Percentiles rank a stretch among this genome's conserved stretches.
Evolutionary conservation across 2,888 invertebrate species (phyloP).

Genomic region (Hirtodrosophila alboralis): DNA sequence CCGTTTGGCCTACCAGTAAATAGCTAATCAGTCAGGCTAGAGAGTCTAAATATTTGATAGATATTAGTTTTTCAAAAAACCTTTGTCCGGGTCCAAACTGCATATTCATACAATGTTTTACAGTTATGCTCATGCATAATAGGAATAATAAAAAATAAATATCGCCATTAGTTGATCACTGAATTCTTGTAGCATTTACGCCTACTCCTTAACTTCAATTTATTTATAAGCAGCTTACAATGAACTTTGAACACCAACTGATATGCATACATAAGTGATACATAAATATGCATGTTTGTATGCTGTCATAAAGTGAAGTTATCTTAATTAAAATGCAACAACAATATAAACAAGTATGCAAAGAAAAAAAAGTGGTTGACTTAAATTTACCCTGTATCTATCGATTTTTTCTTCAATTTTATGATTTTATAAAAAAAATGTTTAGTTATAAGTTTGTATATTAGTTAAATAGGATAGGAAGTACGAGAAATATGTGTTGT

Average conservation of each 20-base stretch:
- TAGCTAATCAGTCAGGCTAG: too few species aligned
- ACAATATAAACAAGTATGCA: slow-evolving; percentile 33
- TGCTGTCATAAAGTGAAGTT: slow-evolving; percentile 64
- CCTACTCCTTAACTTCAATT: slow-evolving; percentile 44
- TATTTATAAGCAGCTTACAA: slow-evolving; percentile 44
- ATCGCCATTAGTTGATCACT: slow-evolving; percentile 30
- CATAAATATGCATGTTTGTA: slow-evolving; percentile 39
- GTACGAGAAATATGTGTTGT: too few species aligned
- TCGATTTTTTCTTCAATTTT: too few species aligned
- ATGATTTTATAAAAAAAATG: too few species aligned
- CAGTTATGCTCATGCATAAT: slow-evolving; percentile 12
- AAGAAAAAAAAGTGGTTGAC: background rate
- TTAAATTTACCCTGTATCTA: background rate
- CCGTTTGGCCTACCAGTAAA: too few species aligned
- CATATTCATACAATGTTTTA: background rate
- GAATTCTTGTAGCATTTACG: slow-evolving; percentile 22
- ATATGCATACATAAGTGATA: slow-evolving; percentile 34
- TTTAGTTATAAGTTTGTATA: too few species aligned
- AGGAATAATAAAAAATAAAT: slow-evolving; percentile 13
- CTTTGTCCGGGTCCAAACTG: too few species aligned
- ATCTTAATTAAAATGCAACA: slow-evolving; percentile 72
- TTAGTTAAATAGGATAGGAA: too few species aligned
- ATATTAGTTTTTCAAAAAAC: too few species aligned
- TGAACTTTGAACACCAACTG: slow-evolving; percentile 52
- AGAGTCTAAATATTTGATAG: too few species aligned